phyloP scores from a whole-genome alignment of 2,113 vertebrate genomes.

The Zosterops hypoxanthus region DNA sequence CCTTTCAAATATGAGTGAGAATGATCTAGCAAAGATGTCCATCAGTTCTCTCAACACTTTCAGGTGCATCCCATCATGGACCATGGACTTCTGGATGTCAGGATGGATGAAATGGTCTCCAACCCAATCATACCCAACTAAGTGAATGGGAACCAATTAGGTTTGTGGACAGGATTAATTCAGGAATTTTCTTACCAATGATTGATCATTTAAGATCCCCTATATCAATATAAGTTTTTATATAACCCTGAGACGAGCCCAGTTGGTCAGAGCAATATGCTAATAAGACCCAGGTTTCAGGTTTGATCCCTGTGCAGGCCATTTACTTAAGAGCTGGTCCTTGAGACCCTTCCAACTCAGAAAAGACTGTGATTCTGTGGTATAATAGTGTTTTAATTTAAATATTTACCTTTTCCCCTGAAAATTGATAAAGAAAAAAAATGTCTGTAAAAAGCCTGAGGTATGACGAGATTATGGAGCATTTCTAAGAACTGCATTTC shows the following conservation, averaged over 20 bases:
- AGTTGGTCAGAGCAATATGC: not conserved
- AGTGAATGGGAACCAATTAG: not conserved
- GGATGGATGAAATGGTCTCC: not conserved
- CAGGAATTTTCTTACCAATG: not conserved
- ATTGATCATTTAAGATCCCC: not conserved
- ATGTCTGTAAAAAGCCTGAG: not conserved
- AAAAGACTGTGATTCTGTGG: not conserved
- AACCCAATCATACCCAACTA: not conserved
- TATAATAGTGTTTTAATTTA: not conserved
- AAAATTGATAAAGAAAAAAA: not conserved
- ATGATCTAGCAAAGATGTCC: not conserved
- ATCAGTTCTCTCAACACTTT: not conserved
- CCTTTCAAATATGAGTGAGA: not conserved
- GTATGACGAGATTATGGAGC: not conserved
- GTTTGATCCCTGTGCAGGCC: not conserved
- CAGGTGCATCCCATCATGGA: not conserved
- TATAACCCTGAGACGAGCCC: not conserved
- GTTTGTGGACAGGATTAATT: not conserved
- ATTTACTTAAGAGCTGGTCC: not conserved
- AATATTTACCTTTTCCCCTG: not conserved
- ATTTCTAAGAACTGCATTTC: not conserved
- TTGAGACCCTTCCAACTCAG: not conserved
- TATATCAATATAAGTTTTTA: not conserved
- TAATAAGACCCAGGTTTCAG: not conserved
- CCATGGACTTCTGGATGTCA: not conserved